phyloP scores from a whole-genome alignment of 2,113 vertebrate genomes.

The Hystrix brachyura region DNA sequence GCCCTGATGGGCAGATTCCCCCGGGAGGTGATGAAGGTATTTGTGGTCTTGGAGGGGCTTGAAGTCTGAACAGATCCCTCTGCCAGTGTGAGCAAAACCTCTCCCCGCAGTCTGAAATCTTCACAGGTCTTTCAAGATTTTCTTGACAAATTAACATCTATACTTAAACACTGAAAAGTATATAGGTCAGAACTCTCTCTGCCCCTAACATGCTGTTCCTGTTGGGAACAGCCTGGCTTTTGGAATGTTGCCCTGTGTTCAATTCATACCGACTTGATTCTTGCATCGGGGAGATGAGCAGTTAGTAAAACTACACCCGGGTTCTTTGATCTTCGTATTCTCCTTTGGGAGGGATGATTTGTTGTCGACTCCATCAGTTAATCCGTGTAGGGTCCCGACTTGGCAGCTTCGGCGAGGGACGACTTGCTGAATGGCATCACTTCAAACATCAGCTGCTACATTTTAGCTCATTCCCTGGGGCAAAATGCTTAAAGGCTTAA shows the following conservation, averaged over 20 bases:
- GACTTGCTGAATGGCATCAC: slow-evolving; percentile 53
- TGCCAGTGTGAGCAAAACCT: neutral
- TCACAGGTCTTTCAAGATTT: slow-evolving; percentile 16
- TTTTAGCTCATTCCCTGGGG: slow-evolving; percentile 70
- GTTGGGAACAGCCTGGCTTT: neutral
- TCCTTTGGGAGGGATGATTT: slow-evolving; percentile 29
- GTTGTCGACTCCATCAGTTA: neutral
- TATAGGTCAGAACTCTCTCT: neutral
- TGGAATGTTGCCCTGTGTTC: neutral
- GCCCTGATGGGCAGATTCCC: neutral
- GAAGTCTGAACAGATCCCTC: neutral
- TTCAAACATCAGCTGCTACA: slow-evolving; percentile 57
- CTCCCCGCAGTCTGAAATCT: neutral
- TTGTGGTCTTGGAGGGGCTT: neutral
- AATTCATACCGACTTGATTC: neutral
- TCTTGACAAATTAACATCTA: slow-evolving; percentile 23
- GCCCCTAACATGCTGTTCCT: neutral
- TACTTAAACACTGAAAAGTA: neutral
- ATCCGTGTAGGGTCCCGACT: slow-evolving; percentile 33
- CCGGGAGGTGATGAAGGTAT: neutral
- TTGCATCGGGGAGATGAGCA: neutral
- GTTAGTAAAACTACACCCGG: neutral
- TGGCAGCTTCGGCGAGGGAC: slow-evolving; percentile 49
- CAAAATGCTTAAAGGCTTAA: slow-evolving; percentile 91
- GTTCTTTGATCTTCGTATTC: slow-evolving; percentile 51